These are phyloP conservation scores for Percopsis omiscomaycus DNA, from an alignment of 2,797 vertebrate genomes.

Conservation along the genomic window DNA sequence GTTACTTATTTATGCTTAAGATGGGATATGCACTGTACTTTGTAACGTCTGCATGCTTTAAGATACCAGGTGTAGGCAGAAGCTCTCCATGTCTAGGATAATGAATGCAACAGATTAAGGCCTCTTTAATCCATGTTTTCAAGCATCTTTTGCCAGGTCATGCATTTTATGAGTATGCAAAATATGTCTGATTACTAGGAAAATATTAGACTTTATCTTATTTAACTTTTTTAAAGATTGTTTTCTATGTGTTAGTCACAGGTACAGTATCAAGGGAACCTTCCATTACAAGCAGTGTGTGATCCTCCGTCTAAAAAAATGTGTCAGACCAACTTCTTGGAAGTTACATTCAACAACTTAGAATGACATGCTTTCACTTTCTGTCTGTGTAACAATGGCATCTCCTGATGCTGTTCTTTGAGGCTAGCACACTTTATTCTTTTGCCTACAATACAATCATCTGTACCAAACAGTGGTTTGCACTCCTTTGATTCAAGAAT, in stretches of 20 bases:
- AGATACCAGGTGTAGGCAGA: constrained; percentile 25
- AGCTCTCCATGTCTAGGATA: constrained; percentile 30
- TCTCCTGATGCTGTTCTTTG: constrained; percentile 29
- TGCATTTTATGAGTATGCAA: constrained; percentile 8
- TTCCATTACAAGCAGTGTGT: constrained; percentile 35
- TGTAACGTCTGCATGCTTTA: constrained; percentile 14
- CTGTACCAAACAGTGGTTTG: constrained; percentile 24
- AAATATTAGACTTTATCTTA: constrained; percentile 11
- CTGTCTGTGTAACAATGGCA: constrained; percentile 30
- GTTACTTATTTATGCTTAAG: constrained; percentile 7
- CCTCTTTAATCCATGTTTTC: constrained; percentile 26
- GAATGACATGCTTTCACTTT: constrained; percentile 42
- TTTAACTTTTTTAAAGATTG: constrained; percentile 18
- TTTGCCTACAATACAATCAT: constrained; percentile 23
- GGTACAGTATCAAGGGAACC: constrained; percentile 30
- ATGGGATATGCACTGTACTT: constrained; percentile 7
- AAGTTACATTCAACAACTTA: neutral
- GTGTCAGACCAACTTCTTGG: constrained; percentile 28
- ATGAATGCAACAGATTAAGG: constrained; percentile 28
- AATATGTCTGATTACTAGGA: constrained; percentile 20
- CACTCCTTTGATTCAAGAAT: constrained; percentile 23
- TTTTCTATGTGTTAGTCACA: neutral
- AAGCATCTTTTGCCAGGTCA: constrained; percentile 1
- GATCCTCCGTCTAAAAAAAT: constrained; percentile 38
- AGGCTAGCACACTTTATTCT: constrained; percentile 12